Percentiles rank a stretch among this genome's conserved stretches.
These are phyloP conservation scores for Clitarchus hookeri DNA, from an alignment of 2,888 invertebrate species.

Conservation along the genomic window DNA sequence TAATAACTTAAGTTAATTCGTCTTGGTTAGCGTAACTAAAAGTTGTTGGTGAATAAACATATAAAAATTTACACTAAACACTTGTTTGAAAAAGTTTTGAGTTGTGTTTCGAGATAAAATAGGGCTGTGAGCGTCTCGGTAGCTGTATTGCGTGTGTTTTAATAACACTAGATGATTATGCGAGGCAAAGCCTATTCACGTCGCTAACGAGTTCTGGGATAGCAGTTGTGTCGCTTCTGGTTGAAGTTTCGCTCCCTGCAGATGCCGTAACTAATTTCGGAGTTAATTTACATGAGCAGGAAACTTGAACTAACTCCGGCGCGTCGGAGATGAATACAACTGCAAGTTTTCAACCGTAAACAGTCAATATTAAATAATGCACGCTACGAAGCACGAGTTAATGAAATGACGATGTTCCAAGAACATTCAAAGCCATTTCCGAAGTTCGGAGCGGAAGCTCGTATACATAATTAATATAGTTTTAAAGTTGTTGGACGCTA, in stretches of 20 bases:
- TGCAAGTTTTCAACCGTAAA: slow-evolving; percentile 10
- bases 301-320: slow-evolving; percentile 7
- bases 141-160: not conserved
- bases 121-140: too few species aligned
- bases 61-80: too few species aligned
- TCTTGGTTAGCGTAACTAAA: too few species aligned
- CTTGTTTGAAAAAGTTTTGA: too few species aligned
- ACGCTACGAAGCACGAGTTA: slow-evolving; percentile 14
- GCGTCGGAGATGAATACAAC: not conserved
- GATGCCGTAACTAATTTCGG: slow-evolving; percentile 3
- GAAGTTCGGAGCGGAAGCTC: not conserved
- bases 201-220: slow-evolving; percentile 4
- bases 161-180: not conserved
- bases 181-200: not conserved
- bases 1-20: too few species aligned
- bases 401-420: not conserved
- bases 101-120: too few species aligned
- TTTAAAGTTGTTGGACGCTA: not conserved
- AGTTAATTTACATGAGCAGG: slow-evolving; percentile 4
- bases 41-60: too few species aligned
- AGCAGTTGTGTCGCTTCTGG: slow-evolving; percentile 14
- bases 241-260: slow-evolving; percentile 8
- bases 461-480: not conserved
- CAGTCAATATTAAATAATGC: slow-evolving; percentile 9
- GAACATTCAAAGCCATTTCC: not conserved